These are phyloP conservation scores for Dromococcyx pavoninus DNA, from an alignment of 2,797 vertebrate species.

Conservation along the genomic window DNA sequence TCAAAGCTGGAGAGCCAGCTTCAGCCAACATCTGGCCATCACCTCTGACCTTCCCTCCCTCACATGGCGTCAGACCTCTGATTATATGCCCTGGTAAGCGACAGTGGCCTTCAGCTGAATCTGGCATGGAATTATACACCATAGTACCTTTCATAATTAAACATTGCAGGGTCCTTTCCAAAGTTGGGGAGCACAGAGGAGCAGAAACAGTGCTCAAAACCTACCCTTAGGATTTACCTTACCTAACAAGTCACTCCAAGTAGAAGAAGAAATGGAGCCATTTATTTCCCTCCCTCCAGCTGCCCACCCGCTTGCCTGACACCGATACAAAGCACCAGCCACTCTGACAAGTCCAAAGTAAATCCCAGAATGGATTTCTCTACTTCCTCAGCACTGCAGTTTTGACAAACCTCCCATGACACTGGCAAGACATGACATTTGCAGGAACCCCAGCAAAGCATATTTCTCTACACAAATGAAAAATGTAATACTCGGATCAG, in stretches of 20 bases:
- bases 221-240: background rate
- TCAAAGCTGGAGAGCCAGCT: background rate
- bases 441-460: slow-evolving; percentile 3
- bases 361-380: slow-evolving; percentile 22
- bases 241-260: background rate
- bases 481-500: slow-evolving; percentile 9
- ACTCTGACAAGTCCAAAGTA: background rate
- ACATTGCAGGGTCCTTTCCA: background rate
- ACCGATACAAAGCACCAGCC: background rate
- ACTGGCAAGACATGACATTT: background rate
- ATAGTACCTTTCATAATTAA: background rate
- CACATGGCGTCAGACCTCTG: background rate
- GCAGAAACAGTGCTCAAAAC: background rate
- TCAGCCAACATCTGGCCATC: background rate
- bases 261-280: background rate
- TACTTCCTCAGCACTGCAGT: background rate
- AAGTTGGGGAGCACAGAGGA: background rate
- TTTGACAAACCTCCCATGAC: slow-evolving; percentile 3
- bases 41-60: background rate
- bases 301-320: background rate
- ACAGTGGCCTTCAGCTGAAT: background rate
- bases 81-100: background rate
- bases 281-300: background rate
- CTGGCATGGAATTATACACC: background rate
- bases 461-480: background rate